Evolutionary conservation across 2,797 vertebrate species (phyloP).

Genomic region (Oreochromis grahami): DNA sequence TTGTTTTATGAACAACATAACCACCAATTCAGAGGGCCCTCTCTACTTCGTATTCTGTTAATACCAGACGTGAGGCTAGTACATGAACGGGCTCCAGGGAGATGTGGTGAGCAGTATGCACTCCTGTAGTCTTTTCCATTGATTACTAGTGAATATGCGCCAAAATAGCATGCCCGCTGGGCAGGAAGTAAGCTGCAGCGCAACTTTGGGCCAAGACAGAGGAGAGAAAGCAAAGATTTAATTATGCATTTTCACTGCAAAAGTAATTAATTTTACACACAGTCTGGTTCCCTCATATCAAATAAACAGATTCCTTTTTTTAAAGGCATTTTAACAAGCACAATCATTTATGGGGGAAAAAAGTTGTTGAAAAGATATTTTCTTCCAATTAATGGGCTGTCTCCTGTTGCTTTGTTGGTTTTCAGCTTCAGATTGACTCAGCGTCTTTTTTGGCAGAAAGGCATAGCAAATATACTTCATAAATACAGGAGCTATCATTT

Average conservation of each 20-base stretch:
- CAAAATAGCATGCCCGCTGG: background rate
- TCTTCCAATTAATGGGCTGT: background rate
- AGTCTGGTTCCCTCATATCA: background rate
- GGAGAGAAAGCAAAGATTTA: background rate
- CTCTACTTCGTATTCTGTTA: constrained; percentile 4
- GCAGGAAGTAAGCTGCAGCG: background rate
- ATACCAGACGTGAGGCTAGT: constrained; percentile 6
- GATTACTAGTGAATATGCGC: constrained; percentile 9
- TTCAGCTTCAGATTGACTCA: background rate
- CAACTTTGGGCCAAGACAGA: background rate
- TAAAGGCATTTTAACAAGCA: background rate
- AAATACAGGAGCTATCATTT: background rate
- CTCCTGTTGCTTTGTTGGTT: background rate
- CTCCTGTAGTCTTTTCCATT: background rate
- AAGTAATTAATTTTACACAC: background rate
- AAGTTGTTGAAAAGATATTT: background rate
- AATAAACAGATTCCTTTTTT: background rate
- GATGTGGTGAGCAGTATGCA: background rate
- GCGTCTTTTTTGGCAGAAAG: background rate
- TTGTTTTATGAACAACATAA: constrained; percentile 18
- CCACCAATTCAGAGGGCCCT: constrained; percentile 1
- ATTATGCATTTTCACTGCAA: background rate
- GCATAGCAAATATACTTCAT: background rate
- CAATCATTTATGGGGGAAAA: background rate
- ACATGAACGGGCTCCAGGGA: constrained; percentile 14